A percentile compares a stretch with the other conserved stretches of the same genome.
Conservation (phyloP, 1,140 invertebrate species). For the Drosophila varians region DNA sequence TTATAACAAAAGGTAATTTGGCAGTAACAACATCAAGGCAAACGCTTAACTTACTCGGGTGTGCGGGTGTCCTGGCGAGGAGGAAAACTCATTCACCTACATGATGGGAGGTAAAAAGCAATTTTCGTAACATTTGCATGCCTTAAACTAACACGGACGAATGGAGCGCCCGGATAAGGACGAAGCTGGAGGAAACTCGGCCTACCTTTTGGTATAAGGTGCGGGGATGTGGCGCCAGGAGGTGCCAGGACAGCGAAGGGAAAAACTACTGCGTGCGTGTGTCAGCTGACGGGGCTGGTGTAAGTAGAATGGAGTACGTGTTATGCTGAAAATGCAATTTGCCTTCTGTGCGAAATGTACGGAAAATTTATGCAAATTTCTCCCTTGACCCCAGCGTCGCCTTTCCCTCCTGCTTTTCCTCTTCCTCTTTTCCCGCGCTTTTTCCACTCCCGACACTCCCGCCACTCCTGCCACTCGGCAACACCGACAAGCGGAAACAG, state of each 20-base stretch:
- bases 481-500: conserved; percentile 71
- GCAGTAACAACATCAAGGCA: conserved; percentile 72
- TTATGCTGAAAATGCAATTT: conserved; percentile 81
- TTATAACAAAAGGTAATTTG: conserved; percentile 77
- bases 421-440: background rate
- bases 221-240: background rate
- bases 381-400: conserved; percentile 56
- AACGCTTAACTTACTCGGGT: conserved; percentile 71
- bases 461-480: conserved; percentile 4
- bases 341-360: conserved; percentile 79
- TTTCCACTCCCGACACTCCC: background rate
- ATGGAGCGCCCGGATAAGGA: conserved; percentile 40
- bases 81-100: conserved; percentile 63
- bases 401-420: conserved; percentile 1
- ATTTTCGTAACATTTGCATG: conserved; percentile 81
- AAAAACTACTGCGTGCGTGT: conserved; percentile 50
- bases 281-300: conserved; percentile 17
- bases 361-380: conserved; percentile 81
- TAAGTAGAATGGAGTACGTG: conserved; percentile 79
- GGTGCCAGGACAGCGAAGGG: background rate
- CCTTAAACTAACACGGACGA: conserved; percentile 70
- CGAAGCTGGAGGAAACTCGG: conserved; percentile 51
- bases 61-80: conserved; percentile 6
- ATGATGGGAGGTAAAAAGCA: conserved; percentile 75
- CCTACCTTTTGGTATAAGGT: conserved; percentile 47